Conservation (phyloP, 2,888 invertebrate genomes). For the Epinotia ramella region DNA sequence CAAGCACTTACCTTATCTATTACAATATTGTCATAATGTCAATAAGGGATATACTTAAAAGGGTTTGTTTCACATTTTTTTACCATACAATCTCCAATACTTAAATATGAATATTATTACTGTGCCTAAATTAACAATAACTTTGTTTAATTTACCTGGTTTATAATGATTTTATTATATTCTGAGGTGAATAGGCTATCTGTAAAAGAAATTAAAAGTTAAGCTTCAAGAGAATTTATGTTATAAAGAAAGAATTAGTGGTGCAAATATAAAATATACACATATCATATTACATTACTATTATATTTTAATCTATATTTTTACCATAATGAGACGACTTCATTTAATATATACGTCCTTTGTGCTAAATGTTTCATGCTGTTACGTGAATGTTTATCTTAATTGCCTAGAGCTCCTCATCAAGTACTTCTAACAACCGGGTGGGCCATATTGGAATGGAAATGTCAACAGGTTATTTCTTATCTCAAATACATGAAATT, state of each 20-base stretch:
- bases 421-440: conserved; percentile 58
- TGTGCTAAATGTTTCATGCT: conserved; percentile 13
- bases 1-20: no score
- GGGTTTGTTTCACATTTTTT: background rate
- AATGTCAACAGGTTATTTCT: conserved; percentile 64
- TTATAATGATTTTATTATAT: conserved; percentile 51
- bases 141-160: conserved; percentile 44
- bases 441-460: conserved; percentile 80
- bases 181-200: conserved; percentile 50
- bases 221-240: background rate
- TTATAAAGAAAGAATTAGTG: background rate
- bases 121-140: background rate
- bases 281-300: background rate
- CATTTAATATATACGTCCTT: background rate
- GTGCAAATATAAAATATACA: background rate
- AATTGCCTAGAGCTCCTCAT: conserved; percentile 44
- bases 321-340: conserved; percentile 11
- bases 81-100: background rate
- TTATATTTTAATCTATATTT: background rate
- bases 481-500: conserved; percentile 43
- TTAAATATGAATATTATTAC: no score
- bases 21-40: no score
- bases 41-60: no score
- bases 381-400: conserved; percentile 44
- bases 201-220: conserved; percentile 49